A percentile compares a stretch with the other conserved stretches of the same genome.
phyloP scores from a whole-genome alignment of 2,113 vertebrate genomes.

The Aptenodytes forsteri region DNA sequence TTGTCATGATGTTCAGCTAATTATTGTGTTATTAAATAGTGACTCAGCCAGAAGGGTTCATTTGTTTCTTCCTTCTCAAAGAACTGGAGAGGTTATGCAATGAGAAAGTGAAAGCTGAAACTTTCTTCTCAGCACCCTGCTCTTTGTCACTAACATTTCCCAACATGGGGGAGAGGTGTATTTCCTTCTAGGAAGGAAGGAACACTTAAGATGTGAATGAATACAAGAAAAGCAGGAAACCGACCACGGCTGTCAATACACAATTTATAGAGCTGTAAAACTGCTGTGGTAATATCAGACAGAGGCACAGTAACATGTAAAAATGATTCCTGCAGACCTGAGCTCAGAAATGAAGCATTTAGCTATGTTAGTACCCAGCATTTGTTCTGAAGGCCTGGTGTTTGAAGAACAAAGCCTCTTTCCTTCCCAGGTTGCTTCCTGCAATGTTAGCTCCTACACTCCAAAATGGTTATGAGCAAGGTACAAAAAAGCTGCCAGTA shows the following conservation, averaged over 20 bases:
- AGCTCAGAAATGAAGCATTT: constrained; percentile 6
- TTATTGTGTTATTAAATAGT: constrained; percentile 39
- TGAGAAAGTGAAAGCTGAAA: background rate
- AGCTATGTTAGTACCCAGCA: background rate
- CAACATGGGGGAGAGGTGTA: background rate
- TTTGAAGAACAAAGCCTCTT: background rate
- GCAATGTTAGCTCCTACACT: background rate
- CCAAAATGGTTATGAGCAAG: background rate
- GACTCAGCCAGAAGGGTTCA: background rate
- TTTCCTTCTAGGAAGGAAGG: constrained; percentile 11
- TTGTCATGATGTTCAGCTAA: constrained; percentile 1
- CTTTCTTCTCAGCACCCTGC: constrained; percentile 1
- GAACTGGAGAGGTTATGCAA: background rate
- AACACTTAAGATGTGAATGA: background rate
- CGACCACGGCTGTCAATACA: background rate
- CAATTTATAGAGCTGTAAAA: background rate
- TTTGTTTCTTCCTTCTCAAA: constrained; percentile 19
- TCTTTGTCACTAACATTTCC: background rate
- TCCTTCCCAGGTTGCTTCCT: background rate
- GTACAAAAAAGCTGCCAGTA: background rate
- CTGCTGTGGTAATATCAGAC: background rate
- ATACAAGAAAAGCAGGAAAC: background rate
- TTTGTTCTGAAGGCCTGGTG: background rate
- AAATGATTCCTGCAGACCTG: background rate
- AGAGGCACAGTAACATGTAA: background rate